phyloP scores from a whole-genome alignment of 2,888 invertebrate genomes.

The Drosophila nigritarsus region DNA sequence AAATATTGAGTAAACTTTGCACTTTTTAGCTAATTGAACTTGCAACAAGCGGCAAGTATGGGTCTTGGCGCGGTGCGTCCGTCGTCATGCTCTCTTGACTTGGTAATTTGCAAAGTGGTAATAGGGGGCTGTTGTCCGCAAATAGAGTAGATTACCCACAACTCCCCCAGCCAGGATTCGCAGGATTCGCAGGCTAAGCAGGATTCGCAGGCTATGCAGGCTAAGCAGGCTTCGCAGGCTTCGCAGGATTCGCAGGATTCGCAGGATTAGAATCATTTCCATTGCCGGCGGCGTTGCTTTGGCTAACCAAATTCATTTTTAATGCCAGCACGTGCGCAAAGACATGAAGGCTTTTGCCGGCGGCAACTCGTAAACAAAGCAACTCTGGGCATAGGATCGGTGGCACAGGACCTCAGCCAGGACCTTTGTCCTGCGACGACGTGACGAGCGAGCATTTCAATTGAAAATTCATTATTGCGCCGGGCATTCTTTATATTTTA shows the following conservation, averaged over 20 bases:
- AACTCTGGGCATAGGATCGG: constrained; percentile 4
- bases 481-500: constrained; percentile 26
- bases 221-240: too few relatives aligned
- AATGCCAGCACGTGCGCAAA: constrained; percentile 64
- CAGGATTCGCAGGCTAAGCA: not conserved
- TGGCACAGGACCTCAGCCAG: constrained; percentile 3
- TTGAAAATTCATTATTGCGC: constrained; percentile 58
- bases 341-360: constrained; percentile 58
- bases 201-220: not conserved
- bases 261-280: constrained; percentile 32
- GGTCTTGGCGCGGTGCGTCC: not conserved
- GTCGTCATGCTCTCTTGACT: constrained; percentile 5
- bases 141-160: constrained; percentile 35
- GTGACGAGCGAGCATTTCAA: constrained; percentile 35
- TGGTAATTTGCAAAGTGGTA: constrained; percentile 56
- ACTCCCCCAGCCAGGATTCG: not conserved
- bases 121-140: constrained; percentile 18
- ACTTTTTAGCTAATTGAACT: not conserved
- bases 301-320: constrained; percentile 69
- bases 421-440: constrained; percentile 9
- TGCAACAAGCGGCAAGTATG: not conserved
- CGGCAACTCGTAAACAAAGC: constrained; percentile 64
- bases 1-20: not conserved
- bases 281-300: constrained; percentile 31
- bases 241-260: not conserved